Percentiles rank a stretch among this genome's conserved stretches.
Conservation (phyloP, 2,797 vertebrate species). For the Thalassophryne amazonica region DNA sequence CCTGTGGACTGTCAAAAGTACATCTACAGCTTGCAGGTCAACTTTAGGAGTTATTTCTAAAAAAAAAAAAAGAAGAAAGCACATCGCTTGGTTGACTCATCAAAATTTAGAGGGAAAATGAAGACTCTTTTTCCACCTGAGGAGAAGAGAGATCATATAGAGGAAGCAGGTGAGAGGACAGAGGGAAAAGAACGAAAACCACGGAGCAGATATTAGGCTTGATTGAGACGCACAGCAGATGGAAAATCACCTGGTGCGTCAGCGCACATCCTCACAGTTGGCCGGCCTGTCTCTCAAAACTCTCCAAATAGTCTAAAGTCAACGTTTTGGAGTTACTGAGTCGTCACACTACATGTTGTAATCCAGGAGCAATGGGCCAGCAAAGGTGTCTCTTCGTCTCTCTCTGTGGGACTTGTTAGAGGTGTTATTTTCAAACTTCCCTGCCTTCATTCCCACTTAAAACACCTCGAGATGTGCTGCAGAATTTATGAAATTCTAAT, state of each 20-base stretch:
- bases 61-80: constrained; percentile 40
- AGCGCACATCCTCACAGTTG: constrained; percentile 74
- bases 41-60: constrained; percentile 59
- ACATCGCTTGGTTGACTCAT: constrained; percentile 76
- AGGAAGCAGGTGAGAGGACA: constrained; percentile 2
- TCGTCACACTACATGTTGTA: constrained; percentile 75
- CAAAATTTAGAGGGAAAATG: constrained; percentile 68
- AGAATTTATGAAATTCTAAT: constrained; percentile 6
- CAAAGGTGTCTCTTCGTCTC: constrained; percentile 62
- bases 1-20: constrained; percentile 64
- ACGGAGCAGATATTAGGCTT: constrained; percentile 57
- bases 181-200: constrained; percentile 30
- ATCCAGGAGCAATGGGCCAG: constrained; percentile 62
- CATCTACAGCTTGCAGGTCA: constrained; percentile 63
- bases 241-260: constrained; percentile 60
- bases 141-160: constrained; percentile 12
- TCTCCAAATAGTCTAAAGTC: constrained; percentile 70
- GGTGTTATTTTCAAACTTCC: constrained; percentile 65
- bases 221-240: constrained; percentile 75
- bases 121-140: constrained; percentile 51
- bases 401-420: constrained; percentile 76
- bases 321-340: constrained; percentile 76
- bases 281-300: constrained; percentile 76
- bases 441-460: constrained; percentile 45
- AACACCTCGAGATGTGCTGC: constrained; percentile 21